Percentiles rank a stretch among this genome's conserved stretches.
These are phyloP conservation scores for Plecturocebus donacophilus DNA, from an alignment of 2,113 vertebrate species.

Conservation along the genomic window DNA sequence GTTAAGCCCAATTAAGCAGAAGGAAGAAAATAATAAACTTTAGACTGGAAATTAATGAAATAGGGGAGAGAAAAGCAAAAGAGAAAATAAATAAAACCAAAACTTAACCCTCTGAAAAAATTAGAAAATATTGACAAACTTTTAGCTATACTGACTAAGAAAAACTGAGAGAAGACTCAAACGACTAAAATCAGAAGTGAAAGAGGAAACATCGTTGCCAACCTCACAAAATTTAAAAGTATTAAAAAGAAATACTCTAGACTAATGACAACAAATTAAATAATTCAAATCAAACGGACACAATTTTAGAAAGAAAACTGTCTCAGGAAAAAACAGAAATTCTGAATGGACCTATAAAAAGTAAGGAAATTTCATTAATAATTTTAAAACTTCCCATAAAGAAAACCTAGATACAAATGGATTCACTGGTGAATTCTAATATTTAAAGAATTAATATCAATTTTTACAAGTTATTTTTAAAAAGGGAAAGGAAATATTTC, in stretches of 20 bases:
- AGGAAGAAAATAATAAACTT: background rate
- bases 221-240: background rate
- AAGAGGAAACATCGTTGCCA: background rate
- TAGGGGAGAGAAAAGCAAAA: background rate
- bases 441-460: background rate
- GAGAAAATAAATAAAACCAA: background rate
- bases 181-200: background rate
- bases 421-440: background rate
- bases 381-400: background rate
- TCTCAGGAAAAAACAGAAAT: background rate
- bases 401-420: background rate
- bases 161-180: background rate
- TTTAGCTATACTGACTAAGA: background rate
- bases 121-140: background rate
- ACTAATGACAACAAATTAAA: background rate
- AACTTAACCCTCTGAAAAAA: background rate
- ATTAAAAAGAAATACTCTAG: background rate
- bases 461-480: background rate
- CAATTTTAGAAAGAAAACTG: slow-evolving; percentile 36
- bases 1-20: background rate
- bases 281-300: background rate
- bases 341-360: background rate
- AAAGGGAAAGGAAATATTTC: background rate
- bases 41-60: background rate
- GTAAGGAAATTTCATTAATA: background rate